Evolutionary conservation across 2,113 vertebrate genomes (phyloP).

Genomic region (Hiodon tergisus): DNA sequence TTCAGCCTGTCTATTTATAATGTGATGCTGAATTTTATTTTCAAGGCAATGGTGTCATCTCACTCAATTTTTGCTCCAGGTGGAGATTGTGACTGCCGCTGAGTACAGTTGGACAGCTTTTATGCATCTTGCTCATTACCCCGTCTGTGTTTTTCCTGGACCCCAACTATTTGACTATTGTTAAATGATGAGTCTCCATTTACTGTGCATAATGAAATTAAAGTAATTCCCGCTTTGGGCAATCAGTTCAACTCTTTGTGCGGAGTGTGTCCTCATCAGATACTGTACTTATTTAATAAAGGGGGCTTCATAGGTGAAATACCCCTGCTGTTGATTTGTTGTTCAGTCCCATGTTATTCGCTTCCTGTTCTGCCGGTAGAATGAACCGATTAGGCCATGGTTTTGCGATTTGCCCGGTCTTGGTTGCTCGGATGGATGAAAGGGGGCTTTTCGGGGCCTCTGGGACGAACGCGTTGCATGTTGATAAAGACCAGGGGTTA

Average conservation of each 20-base stretch:
- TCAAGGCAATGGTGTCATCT: neutral
- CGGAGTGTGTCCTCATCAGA: conserved; percentile 43
- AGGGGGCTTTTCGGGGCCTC: conserved; percentile 15
- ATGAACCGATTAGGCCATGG: conserved; percentile 34
- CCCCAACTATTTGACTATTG: conserved; percentile 40
- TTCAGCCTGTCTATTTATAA: conserved; percentile 1
- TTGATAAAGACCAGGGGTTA: conserved; percentile 25
- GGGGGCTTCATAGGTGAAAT: conserved; percentile 44
- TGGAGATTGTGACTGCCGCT: no score
- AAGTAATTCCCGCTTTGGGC: conserved; percentile 57
- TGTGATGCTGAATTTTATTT: neutral
- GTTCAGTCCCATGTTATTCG: conserved; percentile 27
- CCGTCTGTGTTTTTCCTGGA: conserved; percentile 6
- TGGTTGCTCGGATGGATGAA: conserved; percentile 20
- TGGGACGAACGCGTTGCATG: conserved; percentile 24
- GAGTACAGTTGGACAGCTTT: no score
- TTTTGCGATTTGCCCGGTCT: neutral
- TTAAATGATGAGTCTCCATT: conserved; percentile 54
- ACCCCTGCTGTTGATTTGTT: conserved; percentile 12
- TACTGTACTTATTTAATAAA: conserved; percentile 55
- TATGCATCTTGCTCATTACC: neutral
- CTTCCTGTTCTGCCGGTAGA: conserved; percentile 22
- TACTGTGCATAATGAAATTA: conserved; percentile 48
- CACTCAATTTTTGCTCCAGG: no score
- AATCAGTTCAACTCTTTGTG: conserved; percentile 48